These are phyloP conservation scores for Galaxea fascicularis DNA, from an alignment of 92 coral and sea anemone genomes.

Conservation along the genomic window DNA sequence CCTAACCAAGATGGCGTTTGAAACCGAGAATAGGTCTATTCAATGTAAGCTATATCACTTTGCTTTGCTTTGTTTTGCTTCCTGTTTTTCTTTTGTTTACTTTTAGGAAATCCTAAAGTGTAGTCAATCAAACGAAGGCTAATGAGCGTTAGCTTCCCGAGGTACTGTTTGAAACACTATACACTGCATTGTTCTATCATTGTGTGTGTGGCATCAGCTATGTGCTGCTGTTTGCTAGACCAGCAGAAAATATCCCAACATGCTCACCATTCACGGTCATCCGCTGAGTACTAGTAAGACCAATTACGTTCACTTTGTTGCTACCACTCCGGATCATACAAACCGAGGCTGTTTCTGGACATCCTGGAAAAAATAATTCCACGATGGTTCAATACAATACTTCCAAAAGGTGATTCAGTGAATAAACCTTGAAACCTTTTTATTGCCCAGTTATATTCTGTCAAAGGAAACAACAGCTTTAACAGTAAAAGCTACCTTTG, in stretches of 20 bases:
- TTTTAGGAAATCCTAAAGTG: too few species aligned
- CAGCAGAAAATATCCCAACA: not conserved
- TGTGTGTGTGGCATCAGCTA: too few species aligned
- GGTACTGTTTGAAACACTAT: too few species aligned
- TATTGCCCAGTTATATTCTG: not conserved
- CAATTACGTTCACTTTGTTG: constrained; percentile 38
- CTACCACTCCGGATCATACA: constrained; percentile 49
- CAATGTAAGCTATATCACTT: too few species aligned
- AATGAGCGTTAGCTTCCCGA: too few species aligned
- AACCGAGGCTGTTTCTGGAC: constrained; percentile 74
- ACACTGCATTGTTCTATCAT: too few species aligned
- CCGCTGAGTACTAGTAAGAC: constrained; percentile 62
- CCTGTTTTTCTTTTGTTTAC: too few species aligned
- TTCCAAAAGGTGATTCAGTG: not conserved
- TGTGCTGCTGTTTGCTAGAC: too few species aligned
- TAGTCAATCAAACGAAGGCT: not conserved
- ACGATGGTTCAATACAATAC: not conserved
- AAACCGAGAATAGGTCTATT: too few species aligned
- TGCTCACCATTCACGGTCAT: constrained; percentile 40
- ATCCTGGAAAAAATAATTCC: constrained; percentile 27
- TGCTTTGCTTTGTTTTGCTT: not conserved
- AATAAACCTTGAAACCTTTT: not conserved
- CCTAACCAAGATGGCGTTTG: too few species aligned
- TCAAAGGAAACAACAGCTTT: not conserved
- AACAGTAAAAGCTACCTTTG: constrained; percentile 22